Base-by-base conservation (phyloP, 2,113 vertebrate species). In the Gulo gulo region DNA sequence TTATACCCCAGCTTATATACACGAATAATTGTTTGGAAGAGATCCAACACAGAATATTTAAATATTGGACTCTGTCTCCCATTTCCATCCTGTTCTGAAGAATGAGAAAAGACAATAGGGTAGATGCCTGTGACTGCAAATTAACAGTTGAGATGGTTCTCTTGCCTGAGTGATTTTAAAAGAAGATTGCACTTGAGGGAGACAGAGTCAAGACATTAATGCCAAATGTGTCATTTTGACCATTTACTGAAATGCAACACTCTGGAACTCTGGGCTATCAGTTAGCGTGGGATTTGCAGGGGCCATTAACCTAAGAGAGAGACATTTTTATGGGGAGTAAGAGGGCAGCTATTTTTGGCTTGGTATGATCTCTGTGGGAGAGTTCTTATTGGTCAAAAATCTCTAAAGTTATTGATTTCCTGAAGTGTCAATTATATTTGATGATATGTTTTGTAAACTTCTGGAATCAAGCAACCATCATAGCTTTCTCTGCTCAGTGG, bases 381-480 rank as follows among this genome's bases (percentile, higher is more conserved):
- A 94, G 20, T 96, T 84, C 14, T 97, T 89, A 65, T 65, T 83
- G 50, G 31, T 61, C 79, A 87, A 34, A 96, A 95, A 83, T 80
- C 61, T 91, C 55, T 90, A 29, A 94, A 91, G 63, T 80, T 29
- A 13, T 47, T 76, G 78, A 88, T 86, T 97, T 96, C 82, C 31
- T 76, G 67, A 96, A 93, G 93, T 93, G 76, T 79, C 79, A 94
- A 4, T 96, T 96, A 83, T 52, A 84, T 87, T 50, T 47, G 88
- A 47, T 81, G n/a, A 81, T 73, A 78, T 57, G 42, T 95, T 97
- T 95, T 92, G 26, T 26, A 95, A 55, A 67, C 34, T 59, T 93
- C 93, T 88, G 8, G 71, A 91, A 93, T 76, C 12, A 21, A 57
- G 13, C 14, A 45, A 86, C 93, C 92, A 29, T 39, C 63, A 26